Evolutionary conservation across 2,797 vertebrate species (phyloP).

Genomic region (Poliocrania exsul): DNA sequence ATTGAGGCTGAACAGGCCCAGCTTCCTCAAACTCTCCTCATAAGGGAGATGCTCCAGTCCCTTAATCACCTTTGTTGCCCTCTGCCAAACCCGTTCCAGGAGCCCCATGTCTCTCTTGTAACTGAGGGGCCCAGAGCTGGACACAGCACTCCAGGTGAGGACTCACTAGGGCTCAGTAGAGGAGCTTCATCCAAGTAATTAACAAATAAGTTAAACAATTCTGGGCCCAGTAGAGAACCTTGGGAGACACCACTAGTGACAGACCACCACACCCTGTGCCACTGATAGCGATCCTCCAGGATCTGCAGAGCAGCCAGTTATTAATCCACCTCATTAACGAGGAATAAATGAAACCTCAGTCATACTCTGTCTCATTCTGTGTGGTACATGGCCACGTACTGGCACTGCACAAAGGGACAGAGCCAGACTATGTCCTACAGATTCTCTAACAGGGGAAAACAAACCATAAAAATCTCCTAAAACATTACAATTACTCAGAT

Average conservation of each 20-base stretch:
- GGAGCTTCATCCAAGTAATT: background rate
- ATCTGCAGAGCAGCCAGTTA: rapidly evolving
- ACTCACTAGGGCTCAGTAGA: no score
- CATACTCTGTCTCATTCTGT: background rate
- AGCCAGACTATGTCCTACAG: background rate
- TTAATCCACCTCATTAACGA: background rate
- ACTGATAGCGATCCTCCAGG: background rate
- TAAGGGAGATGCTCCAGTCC: background rate
- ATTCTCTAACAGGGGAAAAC: background rate
- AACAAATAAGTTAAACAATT: background rate
- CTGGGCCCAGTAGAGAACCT: rapidly evolving
- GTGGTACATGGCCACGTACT: background rate
- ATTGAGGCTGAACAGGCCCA: background rate
- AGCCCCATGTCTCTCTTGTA: background rate
- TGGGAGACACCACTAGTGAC: background rate
- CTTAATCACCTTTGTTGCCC: background rate
- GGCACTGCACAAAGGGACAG: background rate
- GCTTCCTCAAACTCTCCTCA: background rate
- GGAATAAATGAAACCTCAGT: background rate
- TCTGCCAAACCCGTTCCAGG: background rate
- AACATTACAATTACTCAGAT: background rate
- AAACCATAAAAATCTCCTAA: background rate
- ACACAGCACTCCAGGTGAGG: background rate
- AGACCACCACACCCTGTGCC: background rate
- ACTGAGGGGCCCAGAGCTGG: background rate